phyloP scores from a whole-genome alignment of 2,888 invertebrate genomes.

The Cremastinae sp. region DNA sequence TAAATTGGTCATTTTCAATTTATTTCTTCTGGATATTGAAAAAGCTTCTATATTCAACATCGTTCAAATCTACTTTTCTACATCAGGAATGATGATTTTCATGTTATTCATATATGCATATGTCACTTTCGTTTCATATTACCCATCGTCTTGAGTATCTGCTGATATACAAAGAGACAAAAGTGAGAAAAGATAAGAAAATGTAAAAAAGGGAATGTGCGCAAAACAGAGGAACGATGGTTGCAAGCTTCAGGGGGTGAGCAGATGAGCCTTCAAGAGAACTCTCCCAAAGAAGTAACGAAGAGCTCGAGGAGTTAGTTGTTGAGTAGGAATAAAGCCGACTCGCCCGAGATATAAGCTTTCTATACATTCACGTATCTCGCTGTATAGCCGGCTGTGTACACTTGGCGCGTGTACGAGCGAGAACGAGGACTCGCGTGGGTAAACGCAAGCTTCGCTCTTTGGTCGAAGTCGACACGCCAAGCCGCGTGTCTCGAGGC shows the following conservation, averaged over 20 bases:
- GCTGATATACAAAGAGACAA: neutral
- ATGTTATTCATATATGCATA: no score
- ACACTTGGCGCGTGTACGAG: neutral
- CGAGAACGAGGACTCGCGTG: conserved; percentile 67
- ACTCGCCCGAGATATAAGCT: conserved; percentile 55
- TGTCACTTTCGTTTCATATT: no score
- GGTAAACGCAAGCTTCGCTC: conserved; percentile 71
- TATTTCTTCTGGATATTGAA: no score
- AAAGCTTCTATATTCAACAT: no score
- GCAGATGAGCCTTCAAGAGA: conserved; percentile 49
- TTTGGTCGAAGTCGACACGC: conserved; percentile 68
- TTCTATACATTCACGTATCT: conserved; percentile 33
- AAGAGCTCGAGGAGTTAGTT: conserved; percentile 44
- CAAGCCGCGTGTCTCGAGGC: conserved; percentile 76
- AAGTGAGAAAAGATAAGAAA: neutral
- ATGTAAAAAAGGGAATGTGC: neutral
- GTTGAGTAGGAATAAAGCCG: conserved; percentile 69
- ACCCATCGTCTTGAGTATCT: no score
- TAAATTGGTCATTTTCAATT: no score
- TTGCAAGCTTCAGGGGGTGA: conserved; percentile 2
- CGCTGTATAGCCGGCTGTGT: neutral
- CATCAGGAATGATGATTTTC: no score
- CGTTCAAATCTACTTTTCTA: no score
- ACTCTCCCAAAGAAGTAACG: conserved; percentile 49
- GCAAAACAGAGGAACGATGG: neutral